Percentiles rank a stretch among this genome's conserved stretches.
phyloP scores from a whole-genome alignment of 2,888 invertebrate genomes.

The Hypomecis atomaria region DNA sequence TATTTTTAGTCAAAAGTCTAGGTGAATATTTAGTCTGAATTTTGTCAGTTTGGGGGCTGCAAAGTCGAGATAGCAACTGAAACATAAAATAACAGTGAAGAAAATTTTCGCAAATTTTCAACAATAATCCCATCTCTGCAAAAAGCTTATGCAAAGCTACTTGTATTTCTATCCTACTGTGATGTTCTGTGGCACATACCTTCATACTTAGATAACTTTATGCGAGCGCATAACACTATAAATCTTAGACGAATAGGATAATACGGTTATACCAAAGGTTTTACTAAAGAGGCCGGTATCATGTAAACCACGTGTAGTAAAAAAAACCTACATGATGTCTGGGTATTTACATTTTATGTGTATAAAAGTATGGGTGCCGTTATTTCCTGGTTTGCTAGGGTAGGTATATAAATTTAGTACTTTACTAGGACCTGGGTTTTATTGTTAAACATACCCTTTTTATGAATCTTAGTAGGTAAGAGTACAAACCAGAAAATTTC shows the following conservation, averaged over 20 bases:
- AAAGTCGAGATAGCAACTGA: too few relatives aligned
- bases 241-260: constrained; percentile 14
- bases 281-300: constrained; percentile 15
- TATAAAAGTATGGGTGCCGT: constrained; percentile 13
- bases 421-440: constrained; percentile 1
- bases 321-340: constrained; percentile 14
- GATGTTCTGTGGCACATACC: constrained; percentile 1
- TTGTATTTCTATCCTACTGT: background rate
- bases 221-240: constrained; percentile 19
- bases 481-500: too few relatives aligned
- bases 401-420: constrained; percentile 3
- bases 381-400: constrained; percentile 7
- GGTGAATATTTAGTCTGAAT: too few relatives aligned
- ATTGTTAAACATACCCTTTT: background rate
- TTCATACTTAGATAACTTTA: constrained; percentile 21
- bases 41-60: too few relatives aligned
- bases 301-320: constrained; percentile 16
- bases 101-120: too few relatives aligned
- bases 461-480: background rate
- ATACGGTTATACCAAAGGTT: constrained; percentile 21
- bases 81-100: too few relatives aligned
- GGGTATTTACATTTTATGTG: constrained; percentile 22
- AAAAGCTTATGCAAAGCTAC: too few relatives aligned
- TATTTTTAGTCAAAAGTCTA: too few relatives aligned
- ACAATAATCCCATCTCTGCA: too few relatives aligned